These are phyloP conservation scores for Pterostichus madidus DNA, from an alignment of 2,888 invertebrate species.

Conservation along the genomic window DNA sequence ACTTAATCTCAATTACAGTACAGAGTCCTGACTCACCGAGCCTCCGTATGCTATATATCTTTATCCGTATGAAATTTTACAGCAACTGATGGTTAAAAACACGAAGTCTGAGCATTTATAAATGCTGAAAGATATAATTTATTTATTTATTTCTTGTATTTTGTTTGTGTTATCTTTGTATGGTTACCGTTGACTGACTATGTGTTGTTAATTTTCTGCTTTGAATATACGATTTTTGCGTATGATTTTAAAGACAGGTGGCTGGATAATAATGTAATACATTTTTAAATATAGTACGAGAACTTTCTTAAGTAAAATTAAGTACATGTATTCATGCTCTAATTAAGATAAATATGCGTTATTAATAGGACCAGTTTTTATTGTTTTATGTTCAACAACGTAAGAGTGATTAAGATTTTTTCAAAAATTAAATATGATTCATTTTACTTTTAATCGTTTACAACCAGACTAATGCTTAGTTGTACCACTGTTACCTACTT, in stretches of 20 bases:
- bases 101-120: too few species aligned
- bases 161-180: not conserved
- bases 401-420: not conserved
- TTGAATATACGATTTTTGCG: slow-evolving; percentile 19
- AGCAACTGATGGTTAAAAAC: too few species aligned
- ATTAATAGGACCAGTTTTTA: slow-evolving; percentile 53
- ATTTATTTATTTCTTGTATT: not conserved
- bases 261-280: slow-evolving; percentile 45
- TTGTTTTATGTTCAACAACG: slow-evolving; percentile 10
- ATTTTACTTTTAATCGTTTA: slow-evolving; percentile 15
- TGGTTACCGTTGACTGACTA: slow-evolving; percentile 31
- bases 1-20: too few species aligned
- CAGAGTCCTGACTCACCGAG: too few species aligned
- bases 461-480: not conserved
- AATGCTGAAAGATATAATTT: not conserved
- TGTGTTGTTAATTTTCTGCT: slow-evolving; percentile 16
- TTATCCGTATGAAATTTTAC: too few species aligned
- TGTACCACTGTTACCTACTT: too few species aligned
- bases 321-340: slow-evolving; percentile 48
- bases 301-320: slow-evolving; percentile 44
- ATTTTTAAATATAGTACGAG: slow-evolving; percentile 40
- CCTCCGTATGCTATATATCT: too few species aligned
- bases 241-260: slow-evolving; percentile 28
- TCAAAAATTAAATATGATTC: slow-evolving; percentile 1
- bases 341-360: slow-evolving; percentile 47